phyloP scores from a whole-genome alignment of 1,140 invertebrate species.

The Lasioglossum albipes region DNA sequence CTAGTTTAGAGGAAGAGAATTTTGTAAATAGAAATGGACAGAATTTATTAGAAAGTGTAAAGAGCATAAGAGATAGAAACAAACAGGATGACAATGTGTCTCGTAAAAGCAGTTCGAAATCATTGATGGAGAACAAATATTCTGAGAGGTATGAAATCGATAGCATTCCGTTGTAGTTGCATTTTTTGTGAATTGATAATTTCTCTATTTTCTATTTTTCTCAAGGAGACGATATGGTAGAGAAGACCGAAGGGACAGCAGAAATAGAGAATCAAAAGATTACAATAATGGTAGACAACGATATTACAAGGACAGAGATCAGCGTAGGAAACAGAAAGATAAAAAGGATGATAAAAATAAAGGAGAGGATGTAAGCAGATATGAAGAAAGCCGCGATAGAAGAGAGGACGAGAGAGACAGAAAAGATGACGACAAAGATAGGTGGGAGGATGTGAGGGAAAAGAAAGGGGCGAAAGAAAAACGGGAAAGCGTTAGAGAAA shows the following conservation, averaged over 20 bases:
- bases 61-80: conserved; percentile 25
- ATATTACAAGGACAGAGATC: conserved; percentile 63
- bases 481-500: conserved; percentile 56
- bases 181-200: neutral
- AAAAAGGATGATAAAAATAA: conserved; percentile 65
- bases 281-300: conserved; percentile 58
- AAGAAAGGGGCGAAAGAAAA: conserved; percentile 51
- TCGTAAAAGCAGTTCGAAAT: conserved; percentile 35
- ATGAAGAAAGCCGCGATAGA: conserved; percentile 50
- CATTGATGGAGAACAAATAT: conserved; percentile 47
- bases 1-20: conserved; percentile 57
- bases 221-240: conserved; percentile 51
- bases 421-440: conserved; percentile 57
- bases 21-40: conserved; percentile 37
- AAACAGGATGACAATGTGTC: conserved; percentile 35
- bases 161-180: neutral
- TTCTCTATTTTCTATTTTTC: conserved; percentile 1
- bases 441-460: conserved; percentile 46
- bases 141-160: conserved; percentile 47
- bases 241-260: conserved; percentile 45
- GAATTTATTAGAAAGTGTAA: conserved; percentile 43
- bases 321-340: conserved; percentile 60
- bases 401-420: conserved; percentile 57
- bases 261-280: conserved; percentile 43
- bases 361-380: conserved; percentile 55